Conservation (phyloP, 2,888 invertebrate species). For the Drosophila setosimentum region DNA sequence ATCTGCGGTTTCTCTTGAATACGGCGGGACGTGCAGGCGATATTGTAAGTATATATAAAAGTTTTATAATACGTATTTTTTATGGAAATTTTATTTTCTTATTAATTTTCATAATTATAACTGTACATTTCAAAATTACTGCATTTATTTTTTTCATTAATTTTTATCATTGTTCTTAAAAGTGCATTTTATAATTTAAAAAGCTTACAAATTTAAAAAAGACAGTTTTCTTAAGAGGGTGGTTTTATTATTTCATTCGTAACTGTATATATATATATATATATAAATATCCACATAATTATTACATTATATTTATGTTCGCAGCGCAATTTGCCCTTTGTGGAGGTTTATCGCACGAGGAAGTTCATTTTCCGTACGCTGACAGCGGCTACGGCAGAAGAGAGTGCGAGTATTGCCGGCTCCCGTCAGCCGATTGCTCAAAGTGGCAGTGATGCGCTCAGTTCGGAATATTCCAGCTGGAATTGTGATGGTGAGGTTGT, state of each 20-base stretch:
- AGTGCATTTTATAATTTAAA: no score
- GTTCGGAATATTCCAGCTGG: conserved; percentile 88
- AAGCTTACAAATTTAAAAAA: neutral
- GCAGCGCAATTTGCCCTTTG: conserved; percentile 89
- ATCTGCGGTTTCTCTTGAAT: conserved; percentile 89
- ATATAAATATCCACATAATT: neutral
- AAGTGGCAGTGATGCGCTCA: conserved; percentile 31
- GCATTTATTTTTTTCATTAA: no score
- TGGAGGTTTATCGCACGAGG: conserved; percentile 90
- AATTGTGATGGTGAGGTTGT: conserved; percentile 93
- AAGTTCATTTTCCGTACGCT: conserved; percentile 85
- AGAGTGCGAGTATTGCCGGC: conserved; percentile 72
- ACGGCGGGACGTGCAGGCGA: conserved; percentile 88
- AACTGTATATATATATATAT: neutral
- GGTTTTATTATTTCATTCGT: neutral
- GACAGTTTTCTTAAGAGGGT: neutral
- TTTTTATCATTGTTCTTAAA: no score
- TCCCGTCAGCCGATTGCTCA: conserved; percentile 82
- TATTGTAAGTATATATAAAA: conserved; percentile 86
- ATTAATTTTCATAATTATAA: no score
- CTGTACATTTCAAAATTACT: no score
- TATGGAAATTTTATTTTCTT: no score
- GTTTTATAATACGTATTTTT: no score
- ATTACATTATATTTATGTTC: neutral
- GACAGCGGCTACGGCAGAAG: conserved; percentile 49